Base-by-base conservation (phyloP, 2,797 vertebrate genomes). In the Brachymystax lenok region DNA sequence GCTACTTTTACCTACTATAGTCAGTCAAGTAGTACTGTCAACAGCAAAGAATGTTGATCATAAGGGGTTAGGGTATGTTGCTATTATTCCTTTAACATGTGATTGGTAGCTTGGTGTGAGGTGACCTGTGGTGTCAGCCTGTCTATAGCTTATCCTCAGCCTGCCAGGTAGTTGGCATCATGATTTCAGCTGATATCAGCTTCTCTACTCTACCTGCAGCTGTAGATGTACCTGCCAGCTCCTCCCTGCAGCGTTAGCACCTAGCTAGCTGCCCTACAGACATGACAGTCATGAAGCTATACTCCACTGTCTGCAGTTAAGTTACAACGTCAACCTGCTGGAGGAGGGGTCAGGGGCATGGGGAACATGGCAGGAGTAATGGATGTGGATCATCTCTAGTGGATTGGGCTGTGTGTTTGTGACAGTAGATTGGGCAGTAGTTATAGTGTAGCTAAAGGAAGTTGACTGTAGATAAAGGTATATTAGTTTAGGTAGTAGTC, bases 161-260 rank as follows among this genome's bases (percentile, higher is more conserved):
- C 82, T 89, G 79, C 69, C 83, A 90, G 91, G 87, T 86, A 93
- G 92, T 86, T 86, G 80, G 80, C 88, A 90, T 84, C 74, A 74
- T 68, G 79, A 78, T 87, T 93, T 90, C 80, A 89, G 80, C 86
- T 86, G 84, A 40, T 40, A 35, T 35, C 33, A 35, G 33, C 33
- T 35, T 6, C 85, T 81, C 81, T 82, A 92, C 86, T 93, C 94
- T 89, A 90, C 92, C 92, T 92, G 90, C 84, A 92, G 90, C 90
- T 87, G 91, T 79, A 93, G 85, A 86, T 82, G 86, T 89, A 35
- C 88, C 88, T 90, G 86, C 91, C 87, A 89, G 83, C 80, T 85
- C 12, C 63, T 16, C 51, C 46, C 2, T 14, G 3, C 83, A 88
- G 83, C 87, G 78, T 87, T 82, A 91, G 85, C 89, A 74, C 79